Conservation (phyloP, 2,113 vertebrate genomes). For the Hippoglossus stenolepis region DNA sequence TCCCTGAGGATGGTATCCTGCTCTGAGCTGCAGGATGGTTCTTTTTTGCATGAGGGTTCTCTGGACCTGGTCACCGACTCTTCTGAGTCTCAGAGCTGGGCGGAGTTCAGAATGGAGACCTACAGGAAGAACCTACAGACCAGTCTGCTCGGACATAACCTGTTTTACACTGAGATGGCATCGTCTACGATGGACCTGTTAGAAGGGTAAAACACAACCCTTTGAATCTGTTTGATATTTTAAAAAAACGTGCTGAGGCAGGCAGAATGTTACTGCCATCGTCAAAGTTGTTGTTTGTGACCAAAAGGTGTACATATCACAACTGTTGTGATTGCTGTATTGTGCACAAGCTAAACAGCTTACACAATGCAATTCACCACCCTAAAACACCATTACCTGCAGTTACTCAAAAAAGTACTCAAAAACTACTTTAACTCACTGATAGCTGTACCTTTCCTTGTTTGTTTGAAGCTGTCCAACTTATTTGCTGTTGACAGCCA, state of each 20-base stretch:
- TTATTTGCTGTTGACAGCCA: no score
- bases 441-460: no score
- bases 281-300: no score
- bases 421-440: no score
- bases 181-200: slow-evolving; percentile 92
- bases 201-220: slow-evolving; percentile 85
- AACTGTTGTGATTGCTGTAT: no score
- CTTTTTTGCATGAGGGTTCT: slow-evolving; percentile 57
- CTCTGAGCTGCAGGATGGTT: slow-evolving; percentile 55
- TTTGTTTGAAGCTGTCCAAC: no score
- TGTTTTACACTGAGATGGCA: slow-evolving; percentile 88
- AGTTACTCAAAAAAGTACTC: no score
- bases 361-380: no score
- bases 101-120: slow-evolving; percentile 84
- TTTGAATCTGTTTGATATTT: background rate
- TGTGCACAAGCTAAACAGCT: no score
- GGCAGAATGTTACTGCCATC: no score
- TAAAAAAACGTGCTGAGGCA: background rate
- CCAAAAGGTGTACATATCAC: no score
- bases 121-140: slow-evolving; percentile 88
- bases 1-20: slow-evolving; percentile 81
- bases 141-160: slow-evolving; percentile 82
- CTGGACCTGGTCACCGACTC: slow-evolving; percentile 82
- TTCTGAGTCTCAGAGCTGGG: slow-evolving; percentile 68
- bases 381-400: no score